Evolutionary conservation across 2,888 invertebrate genomes (phyloP).

Genomic region (Rhodophaea formosa): DNA sequence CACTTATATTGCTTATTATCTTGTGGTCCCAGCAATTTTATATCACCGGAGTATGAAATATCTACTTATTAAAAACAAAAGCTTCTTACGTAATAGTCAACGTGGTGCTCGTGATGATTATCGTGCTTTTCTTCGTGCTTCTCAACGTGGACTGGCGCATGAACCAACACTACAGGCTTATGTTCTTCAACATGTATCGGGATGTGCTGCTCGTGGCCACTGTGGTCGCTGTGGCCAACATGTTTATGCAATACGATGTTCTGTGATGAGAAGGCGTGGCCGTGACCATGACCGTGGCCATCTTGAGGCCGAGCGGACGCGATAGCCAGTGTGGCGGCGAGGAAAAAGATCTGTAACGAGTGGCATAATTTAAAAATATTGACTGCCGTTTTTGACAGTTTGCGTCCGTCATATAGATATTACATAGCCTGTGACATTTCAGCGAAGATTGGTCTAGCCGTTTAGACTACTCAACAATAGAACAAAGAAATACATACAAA

Average conservation of each 20-base stretch:
- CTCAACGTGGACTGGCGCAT: conserved; percentile 16
- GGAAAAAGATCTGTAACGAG: conserved; percentile 33
- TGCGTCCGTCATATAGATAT: too few species aligned
- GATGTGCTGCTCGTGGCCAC: conserved; percentile 27
- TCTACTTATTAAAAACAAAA: background rate
- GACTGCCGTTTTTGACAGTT: too few species aligned
- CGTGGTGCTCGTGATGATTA: conserved; percentile 23
- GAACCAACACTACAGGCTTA: conserved; percentile 17
- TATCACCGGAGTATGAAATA: too few species aligned
- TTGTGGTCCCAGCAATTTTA: too few species aligned
- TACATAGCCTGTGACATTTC: too few species aligned
- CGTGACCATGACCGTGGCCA: conserved; percentile 31
- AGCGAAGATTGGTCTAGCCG: too few species aligned
- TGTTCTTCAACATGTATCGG: conserved; percentile 23
- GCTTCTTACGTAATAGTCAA: conserved; percentile 17
- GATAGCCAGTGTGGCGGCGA: conserved; percentile 29
- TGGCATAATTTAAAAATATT: too few species aligned
- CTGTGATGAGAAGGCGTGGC: conserved; percentile 43
- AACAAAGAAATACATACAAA: too few species aligned
- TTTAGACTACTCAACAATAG: too few species aligned
- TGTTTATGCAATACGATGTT: conserved; percentile 45
- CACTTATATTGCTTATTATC: too few species aligned
- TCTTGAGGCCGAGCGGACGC: conserved; percentile 39
- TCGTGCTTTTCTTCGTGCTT: conserved; percentile 23
- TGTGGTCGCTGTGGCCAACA: conserved; percentile 21